Percentiles rank a stretch among this genome's conserved stretches.
Conservation (phyloP, 1,140 invertebrate genomes). For the Belonocnema kinseyi region DNA sequence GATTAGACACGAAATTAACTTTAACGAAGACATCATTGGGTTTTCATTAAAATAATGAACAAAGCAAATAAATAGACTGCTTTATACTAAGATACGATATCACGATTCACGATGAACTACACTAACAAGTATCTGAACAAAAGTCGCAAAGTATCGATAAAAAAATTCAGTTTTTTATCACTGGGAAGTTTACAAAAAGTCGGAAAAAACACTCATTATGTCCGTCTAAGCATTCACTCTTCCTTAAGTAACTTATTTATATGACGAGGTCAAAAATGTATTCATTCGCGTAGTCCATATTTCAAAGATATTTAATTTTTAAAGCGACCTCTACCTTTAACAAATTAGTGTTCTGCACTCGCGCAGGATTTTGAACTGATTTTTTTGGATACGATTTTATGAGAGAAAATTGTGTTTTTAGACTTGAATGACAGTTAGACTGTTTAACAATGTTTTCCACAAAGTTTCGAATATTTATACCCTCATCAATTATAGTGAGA, state of each 20-base stretch:
- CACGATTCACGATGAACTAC: not conserved
- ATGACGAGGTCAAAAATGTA: not conserved
- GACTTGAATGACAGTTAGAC: not conserved
- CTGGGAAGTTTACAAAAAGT: no score
- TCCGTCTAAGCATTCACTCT: not conserved
- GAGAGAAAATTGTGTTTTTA: not conserved
- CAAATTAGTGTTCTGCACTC: no score
- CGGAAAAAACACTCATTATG: not conserved
- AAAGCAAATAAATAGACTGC: not conserved
- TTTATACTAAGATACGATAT: not conserved
- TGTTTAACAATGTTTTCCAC: conserved; percentile 11
- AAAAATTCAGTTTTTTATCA: no score
- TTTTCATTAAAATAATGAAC: conserved; percentile 18
- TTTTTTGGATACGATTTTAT: not conserved
- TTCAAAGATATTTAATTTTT: not conserved
- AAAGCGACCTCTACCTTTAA: conserved; percentile 1
- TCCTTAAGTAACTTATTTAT: not conserved
- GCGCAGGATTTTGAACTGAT: no score
- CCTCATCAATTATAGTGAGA: conserved; percentile 29
- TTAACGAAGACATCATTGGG: conserved; percentile 51
- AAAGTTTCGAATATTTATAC: conserved; percentile 15
- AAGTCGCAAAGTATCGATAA: no score
- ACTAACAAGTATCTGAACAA: no score
- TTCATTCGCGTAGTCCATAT: not conserved
- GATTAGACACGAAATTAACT: conserved; percentile 56